A percentile compares a stretch with the other conserved stretches of the same genome.
phyloP scores from a whole-genome alignment of 1,140 invertebrate genomes.

The Babylonia areolata region DNA sequence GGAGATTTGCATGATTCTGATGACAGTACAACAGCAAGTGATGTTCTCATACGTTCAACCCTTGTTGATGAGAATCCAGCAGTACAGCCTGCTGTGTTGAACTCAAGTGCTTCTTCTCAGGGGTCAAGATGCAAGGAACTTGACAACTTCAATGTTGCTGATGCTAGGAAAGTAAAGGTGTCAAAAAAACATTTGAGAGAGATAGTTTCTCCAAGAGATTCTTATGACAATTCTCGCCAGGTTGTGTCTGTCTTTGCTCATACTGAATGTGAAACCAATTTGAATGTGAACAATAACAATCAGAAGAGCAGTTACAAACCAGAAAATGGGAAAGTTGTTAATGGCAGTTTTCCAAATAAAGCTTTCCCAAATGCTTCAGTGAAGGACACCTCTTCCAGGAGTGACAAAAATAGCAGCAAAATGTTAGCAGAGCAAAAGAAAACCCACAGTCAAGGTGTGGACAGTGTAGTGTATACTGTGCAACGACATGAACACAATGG shows the following conservation, averaged over 20 bases:
- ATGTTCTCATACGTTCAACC: conserved; percentile 63
- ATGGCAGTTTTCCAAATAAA: background rate
- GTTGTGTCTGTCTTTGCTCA: background rate
- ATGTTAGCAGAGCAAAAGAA: background rate
- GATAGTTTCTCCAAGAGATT: conserved; percentile 58
- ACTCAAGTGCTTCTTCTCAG: conserved; percentile 21
- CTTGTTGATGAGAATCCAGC: conserved; percentile 24
- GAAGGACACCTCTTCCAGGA: background rate
- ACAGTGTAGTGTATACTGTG: conserved; percentile 17
- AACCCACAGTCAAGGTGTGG: background rate
- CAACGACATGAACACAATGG: conserved; percentile 28
- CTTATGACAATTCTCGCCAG: background rate
- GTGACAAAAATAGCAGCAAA: background rate
- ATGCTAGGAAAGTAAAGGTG: conserved; percentile 64
- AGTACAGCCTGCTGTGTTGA: background rate
- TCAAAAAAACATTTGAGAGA: conserved; percentile 61
- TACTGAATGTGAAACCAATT: background rate
- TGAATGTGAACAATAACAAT: conserved; percentile 28
- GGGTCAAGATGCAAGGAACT: conserved; percentile 39
- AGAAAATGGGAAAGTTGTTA: conserved; percentile 19
- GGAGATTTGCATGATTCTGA: conserved; percentile 44
- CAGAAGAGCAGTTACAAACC: conserved; percentile 9
- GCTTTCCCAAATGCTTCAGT: background rate
- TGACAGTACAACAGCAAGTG: conserved; percentile 65
- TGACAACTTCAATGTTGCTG: conserved; percentile 63